Evolutionary conservation across 2,888 invertebrate species (phyloP), one percentile per base, ranked within the genome.

Genomic region (Teleogryllus oceanicus): DNA sequence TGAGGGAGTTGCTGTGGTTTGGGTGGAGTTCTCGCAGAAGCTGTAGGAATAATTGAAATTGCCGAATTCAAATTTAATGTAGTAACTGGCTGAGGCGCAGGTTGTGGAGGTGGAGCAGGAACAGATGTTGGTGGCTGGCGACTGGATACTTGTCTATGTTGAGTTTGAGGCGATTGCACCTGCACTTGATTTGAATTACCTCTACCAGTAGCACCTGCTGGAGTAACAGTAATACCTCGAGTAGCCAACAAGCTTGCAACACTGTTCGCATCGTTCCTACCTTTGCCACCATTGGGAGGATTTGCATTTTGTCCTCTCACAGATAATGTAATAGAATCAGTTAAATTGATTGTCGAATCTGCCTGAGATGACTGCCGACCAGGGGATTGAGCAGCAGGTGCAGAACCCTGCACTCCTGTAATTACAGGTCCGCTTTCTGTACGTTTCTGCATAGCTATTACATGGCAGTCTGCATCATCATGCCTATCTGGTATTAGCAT

Each of bases 181-280:
- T 50, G 77, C 20, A 74, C 76, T 49, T 79, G 80, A 50, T 78
- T 89, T 88, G 50, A 88, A 87, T 1, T 89, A 87, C 18, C 88
- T 87, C 84, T 89, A 50, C 20, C 51, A 16, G 75, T 49, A 74
- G 78, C 74, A 76, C 81, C 81, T 77, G 92, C 92, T 75, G 91
- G 90, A 77, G 94, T 94, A 0, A 94, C 91, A 62, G 94, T 94
- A 80, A 94, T 94, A 2, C 94, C 94, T 82, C 94, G 88, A 11
- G 92, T 92, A 4, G 94, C 94, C 81, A 94, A 86, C 81, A 94
- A 92, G 85, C 92, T 93, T 0, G 94, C 94, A 84, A 94, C 94
- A 0, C 92, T 92, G 84, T 91, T 92, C 1, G 93, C 92, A 85
- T 94, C 93, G 74, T 79, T 82, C 75, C 81, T 81, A n/a, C 80